Percentiles rank a stretch among this genome's conserved stretches.
Conservation (phyloP, 1,140 invertebrate species). For the Drosophila nannoptera region DNA sequence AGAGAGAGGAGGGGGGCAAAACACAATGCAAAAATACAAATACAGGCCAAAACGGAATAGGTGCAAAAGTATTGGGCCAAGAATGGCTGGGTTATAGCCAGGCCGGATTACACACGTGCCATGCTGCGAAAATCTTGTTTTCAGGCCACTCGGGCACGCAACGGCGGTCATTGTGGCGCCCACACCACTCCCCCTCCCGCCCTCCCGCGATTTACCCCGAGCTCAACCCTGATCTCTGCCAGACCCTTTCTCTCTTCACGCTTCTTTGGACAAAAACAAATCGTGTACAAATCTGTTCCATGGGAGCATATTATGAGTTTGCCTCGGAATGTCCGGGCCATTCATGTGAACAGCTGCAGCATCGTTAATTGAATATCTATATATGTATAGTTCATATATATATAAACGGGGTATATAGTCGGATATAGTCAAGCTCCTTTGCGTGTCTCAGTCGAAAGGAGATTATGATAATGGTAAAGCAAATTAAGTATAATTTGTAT, state of each 20-base stretch:
- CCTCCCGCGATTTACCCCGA: background rate
- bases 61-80: conserved; percentile 33
- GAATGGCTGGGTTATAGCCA: conserved; percentile 15
- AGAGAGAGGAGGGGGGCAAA: background rate
- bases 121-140: conserved; percentile 45
- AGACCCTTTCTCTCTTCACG: no score
- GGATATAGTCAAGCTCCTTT: no score
- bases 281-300: no score
- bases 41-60: conserved; percentile 17
- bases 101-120: conserved; percentile 60
- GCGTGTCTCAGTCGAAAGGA: no score
- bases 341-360: background rate
- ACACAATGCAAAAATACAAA: conserved; percentile 44
- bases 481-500: no score
- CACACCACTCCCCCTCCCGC: conserved; percentile 15
- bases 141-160: conserved; percentile 69
- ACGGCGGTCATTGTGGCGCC: conserved; percentile 54
- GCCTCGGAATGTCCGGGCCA: background rate
- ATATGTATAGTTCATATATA: no score
- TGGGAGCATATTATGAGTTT: background rate
- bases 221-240: background rate
- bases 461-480: no score
- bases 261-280: no score
- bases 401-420: no score
- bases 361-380: no score